Conservation (phyloP, 2,797 vertebrate genomes). For the Acanthis flammea region DNA sequence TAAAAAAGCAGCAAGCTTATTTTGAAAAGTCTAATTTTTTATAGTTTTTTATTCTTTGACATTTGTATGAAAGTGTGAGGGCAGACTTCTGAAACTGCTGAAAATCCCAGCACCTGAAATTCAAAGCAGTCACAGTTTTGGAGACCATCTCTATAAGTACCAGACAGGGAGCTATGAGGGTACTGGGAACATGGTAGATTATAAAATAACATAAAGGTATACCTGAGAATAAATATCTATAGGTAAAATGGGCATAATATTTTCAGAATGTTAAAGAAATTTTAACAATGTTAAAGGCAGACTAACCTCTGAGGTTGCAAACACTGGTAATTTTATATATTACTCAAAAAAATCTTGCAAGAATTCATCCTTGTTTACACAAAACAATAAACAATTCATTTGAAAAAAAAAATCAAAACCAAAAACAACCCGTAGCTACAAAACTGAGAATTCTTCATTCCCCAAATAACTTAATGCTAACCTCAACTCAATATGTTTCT, state of each 20-base stretch:
- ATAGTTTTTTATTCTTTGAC: neutral
- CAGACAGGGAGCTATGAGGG: neutral
- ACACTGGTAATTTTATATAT: neutral
- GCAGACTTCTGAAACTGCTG: neutral
- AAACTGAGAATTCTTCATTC: neutral
- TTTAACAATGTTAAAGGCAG: neutral
- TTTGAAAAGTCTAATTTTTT: neutral
- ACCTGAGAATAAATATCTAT: neutral
- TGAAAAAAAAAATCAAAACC: neutral
- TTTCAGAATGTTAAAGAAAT: no score
- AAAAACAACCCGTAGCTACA: fast-evolving
- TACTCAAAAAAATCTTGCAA: neutral
- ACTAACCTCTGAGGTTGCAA: neutral
- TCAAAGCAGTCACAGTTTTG: neutral
- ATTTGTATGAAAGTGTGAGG: neutral
- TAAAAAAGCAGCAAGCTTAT: neutral
- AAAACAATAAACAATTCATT: neutral
- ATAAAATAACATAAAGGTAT: neutral
- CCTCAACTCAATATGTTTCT: neutral
- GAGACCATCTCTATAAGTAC: neutral
- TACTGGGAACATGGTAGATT: neutral
- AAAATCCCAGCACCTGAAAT: neutral
- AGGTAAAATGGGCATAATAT: neutral
- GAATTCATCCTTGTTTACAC: neutral
- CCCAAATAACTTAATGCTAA: neutral